These are phyloP conservation scores for Horisme vitalbata DNA, from an alignment of 2,888 invertebrate genomes.

Conservation along the genomic window DNA sequence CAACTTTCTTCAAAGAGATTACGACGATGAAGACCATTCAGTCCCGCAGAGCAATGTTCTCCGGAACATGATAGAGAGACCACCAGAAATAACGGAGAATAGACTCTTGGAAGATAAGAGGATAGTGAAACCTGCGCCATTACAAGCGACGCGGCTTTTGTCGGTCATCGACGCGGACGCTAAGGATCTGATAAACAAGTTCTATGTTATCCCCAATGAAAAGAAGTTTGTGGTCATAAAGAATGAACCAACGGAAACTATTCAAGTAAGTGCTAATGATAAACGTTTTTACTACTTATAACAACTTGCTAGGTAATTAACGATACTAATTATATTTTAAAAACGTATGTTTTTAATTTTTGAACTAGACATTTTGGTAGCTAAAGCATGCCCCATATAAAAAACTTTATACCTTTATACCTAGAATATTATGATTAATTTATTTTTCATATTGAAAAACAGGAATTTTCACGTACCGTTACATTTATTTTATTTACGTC, in stretches of 20 bases:
- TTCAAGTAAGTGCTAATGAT: conserved; percentile 73
- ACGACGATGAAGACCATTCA: conserved; percentile 68
- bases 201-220: conserved; percentile 80
- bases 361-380: no score
- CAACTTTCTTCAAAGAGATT: conserved; percentile 69
- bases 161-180: conserved; percentile 63
- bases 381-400: no score
- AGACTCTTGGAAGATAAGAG: conserved; percentile 63
- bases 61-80: conserved; percentile 55
- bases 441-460: no score
- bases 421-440: no score
- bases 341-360: no score
- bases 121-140: conserved; percentile 71
- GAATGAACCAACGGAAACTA: conserved; percentile 79
- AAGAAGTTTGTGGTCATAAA: conserved; percentile 87
- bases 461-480: no score
- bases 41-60: conserved; percentile 55
- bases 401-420: no score
- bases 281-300: no score
- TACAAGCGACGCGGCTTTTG: conserved; percentile 61
- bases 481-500: no score
- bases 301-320: no score
- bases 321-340: no score
- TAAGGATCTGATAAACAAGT: conserved; percentile 62
- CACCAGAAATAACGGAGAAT: conserved; percentile 62